Conservation (phyloP, 92 coral and sea anemone species). For the Actinernus sp. region DNA sequence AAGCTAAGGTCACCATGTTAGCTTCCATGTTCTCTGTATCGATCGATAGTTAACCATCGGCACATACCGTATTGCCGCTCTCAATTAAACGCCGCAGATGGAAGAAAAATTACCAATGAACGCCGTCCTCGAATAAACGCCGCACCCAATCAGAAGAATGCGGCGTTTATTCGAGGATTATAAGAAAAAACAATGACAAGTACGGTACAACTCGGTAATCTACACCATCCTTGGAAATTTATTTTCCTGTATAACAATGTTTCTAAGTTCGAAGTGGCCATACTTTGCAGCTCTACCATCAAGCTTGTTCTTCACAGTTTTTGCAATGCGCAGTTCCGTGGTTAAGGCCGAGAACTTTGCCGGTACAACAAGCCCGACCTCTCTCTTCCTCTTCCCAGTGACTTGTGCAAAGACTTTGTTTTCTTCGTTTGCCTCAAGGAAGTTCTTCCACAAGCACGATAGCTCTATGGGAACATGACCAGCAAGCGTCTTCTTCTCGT, state of each 20-base stretch:
- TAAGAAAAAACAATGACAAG: no score
- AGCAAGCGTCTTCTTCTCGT: constrained; percentile 39
- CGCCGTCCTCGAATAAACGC: no score
- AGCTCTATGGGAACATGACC: constrained; percentile 58
- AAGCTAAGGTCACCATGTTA: no score
- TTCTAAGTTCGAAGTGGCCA: neutral
- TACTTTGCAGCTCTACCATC: neutral
- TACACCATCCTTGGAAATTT: no score
- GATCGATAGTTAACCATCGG: no score
- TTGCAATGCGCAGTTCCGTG: neutral
- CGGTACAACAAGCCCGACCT: neutral
- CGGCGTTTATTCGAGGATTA: no score
- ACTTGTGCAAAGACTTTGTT: constrained; percentile 21
- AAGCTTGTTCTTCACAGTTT: neutral
- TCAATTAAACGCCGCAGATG: no score
- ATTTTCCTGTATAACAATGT: neutral
- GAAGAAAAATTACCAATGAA: no score
- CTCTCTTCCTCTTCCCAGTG: neutral
- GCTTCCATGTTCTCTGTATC: no score
- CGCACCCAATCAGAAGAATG: no score
- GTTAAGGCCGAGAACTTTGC: neutral
- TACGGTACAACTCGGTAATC: no score
- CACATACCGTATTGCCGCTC: no score
- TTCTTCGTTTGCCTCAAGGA: constrained; percentile 30
- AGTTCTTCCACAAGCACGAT: constrained; percentile 33